Evolutionary conservation across 2,113 vertebrate genomes (phyloP).

Genomic region (Trogon melanurus): DNA sequence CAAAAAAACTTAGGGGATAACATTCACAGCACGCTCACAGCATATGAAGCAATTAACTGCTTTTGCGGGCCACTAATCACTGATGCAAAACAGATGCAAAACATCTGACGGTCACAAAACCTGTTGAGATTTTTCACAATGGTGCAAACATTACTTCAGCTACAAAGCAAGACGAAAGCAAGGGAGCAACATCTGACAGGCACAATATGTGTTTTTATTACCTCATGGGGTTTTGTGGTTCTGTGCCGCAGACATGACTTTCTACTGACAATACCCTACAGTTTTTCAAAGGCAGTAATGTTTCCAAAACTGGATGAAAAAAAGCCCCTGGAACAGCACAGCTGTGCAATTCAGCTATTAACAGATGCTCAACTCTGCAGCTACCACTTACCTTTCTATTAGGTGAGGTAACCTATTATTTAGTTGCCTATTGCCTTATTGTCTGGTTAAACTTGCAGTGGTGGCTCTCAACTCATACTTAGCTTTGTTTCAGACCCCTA

Average conservation of each 20-base stretch:
- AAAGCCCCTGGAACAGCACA: neutral
- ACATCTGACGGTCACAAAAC: neutral
- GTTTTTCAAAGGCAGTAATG: conserved; percentile 20
- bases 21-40: neutral
- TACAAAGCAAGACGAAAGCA: neutral
- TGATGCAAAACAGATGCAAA: conserved; percentile 6
- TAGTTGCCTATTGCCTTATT: too few species aligned
- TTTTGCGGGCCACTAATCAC: conserved; percentile 3
- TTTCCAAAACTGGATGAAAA: neutral
- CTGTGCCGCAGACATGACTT: neutral
- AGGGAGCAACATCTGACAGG: neutral
- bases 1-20: neutral
- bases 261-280: neutral
- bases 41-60: neutral
- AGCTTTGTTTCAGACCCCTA: neutral
- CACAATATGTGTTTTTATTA: neutral
- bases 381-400: neutral
- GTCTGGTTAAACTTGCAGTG: neutral
- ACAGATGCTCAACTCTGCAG: neutral
- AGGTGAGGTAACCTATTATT: neutral
- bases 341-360: neutral
- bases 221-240: conserved; percentile 1
- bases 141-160: neutral
- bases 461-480: neutral
- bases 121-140: neutral